Evolutionary conservation across 2,113 vertebrate genomes (phyloP).

Genomic region (Crypturellus undulatus): DNA sequence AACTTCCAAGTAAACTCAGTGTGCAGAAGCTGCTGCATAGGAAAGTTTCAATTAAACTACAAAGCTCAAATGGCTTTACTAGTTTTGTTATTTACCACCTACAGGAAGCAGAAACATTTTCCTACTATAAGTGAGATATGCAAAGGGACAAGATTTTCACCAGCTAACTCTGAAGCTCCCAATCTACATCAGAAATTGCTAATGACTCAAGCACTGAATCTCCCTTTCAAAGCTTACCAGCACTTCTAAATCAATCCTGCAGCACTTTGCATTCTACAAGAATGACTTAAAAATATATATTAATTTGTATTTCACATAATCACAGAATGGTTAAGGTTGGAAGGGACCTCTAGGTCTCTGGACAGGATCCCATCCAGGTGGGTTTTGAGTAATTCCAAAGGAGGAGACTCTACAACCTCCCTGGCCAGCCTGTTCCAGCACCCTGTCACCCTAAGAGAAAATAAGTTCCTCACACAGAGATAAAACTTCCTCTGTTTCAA

Average conservation of each 20-base stretch:
- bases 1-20: background rate
- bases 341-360: too few species aligned
- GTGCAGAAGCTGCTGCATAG: background rate
- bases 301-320: too few species aligned
- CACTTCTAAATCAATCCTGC: background rate
- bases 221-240: background rate
- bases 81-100: background rate
- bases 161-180: background rate
- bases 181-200: background rate
- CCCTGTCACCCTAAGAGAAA: too few species aligned
- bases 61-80: background rate
- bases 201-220: background rate
- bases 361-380: too few species aligned
- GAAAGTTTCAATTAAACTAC: accelerated
- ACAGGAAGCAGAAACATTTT: accelerated
- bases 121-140: background rate
- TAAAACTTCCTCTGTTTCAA: too few species aligned
- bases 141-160: background rate
- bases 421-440: too few species aligned
- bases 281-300: background rate
- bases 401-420: too few species aligned
- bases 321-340: too few species aligned
- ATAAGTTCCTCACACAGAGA: too few species aligned
- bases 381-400: too few species aligned
- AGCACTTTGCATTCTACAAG: background rate